These are phyloP conservation scores for Propithecus deckenii DNA, from an alignment of 2,797 vertebrate species.

Conservation along the genomic window DNA sequence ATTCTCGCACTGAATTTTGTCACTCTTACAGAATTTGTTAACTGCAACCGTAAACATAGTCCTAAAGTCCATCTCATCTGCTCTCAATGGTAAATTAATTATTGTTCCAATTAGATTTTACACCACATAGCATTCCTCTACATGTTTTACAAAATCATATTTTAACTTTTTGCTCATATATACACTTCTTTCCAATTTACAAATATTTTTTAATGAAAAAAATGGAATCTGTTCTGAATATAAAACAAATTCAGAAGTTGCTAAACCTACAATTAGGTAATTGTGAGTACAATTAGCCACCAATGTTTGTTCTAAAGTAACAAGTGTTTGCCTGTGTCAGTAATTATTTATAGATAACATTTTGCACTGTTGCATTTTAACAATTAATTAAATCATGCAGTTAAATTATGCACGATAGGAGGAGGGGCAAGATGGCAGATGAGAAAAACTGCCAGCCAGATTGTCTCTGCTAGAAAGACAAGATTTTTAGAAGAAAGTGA, in stretches of 20 bases:
- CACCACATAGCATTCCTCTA: neutral
- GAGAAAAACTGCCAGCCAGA: too few relatives aligned
- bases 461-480: too few relatives aligned
- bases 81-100: neutral
- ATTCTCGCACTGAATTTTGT: slow-evolving; percentile 72
- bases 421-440: too few relatives aligned
- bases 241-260: slow-evolving; percentile 41
- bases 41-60: neutral
- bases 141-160: slow-evolving; percentile 21
- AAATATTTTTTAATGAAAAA: slow-evolving; percentile 40
- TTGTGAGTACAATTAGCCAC: slow-evolving; percentile 57
- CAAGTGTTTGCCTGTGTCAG: slow-evolving; percentile 24
- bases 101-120: slow-evolving; percentile 33
- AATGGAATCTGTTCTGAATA: slow-evolving; percentile 33
- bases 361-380: slow-evolving; percentile 57
- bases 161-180: slow-evolving; percentile 35
- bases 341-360: slow-evolving; percentile 62
- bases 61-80: neutral
- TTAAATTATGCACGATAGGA: neutral
- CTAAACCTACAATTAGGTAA: slow-evolving; percentile 42
- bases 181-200: slow-evolving; percentile 28
- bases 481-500: too few relatives aligned
- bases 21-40: slow-evolving; percentile 51
- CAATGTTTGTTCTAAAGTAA: slow-evolving; percentile 42
- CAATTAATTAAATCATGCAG: slow-evolving; percentile 66